Evolutionary conservation across 37 sponge, comb jelly and placozoan genomes (phyloP), one percentile per base, ranked within the genome.

Genomic region (Ianthella basta): DNA sequence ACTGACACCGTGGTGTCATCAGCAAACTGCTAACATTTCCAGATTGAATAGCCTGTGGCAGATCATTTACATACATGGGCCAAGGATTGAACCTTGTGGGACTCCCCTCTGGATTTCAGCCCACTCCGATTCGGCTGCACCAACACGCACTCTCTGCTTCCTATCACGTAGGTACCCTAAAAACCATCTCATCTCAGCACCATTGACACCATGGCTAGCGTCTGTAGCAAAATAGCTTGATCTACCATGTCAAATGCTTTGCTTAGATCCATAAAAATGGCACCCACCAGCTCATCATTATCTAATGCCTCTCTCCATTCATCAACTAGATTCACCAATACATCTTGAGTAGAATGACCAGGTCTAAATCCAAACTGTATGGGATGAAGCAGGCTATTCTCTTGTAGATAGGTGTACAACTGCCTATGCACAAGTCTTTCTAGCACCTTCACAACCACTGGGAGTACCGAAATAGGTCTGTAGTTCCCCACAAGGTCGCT

Each of bases 21-120:
- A 54, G 80, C 80, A 86, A 40, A 86, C 81, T 44, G 56, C 5
- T 53, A 60, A 61, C 23, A 41, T 16, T 8, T 27, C 68, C 6
- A 41, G 13, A 5, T 4, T 25, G 38, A 2, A 86, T 56, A 23
- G 54, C 59, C 37, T 37, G 6, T 8, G 81, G 81, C n/a, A 86
- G 50, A 80, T 86, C 69, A 41, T 86, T 86, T 37, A 80, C 80
- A 80, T 66, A 86, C 20, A 86, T 25, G 87, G 87, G 33, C 87
- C 87, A 18, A 86, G 63, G 20, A 86, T 63, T 0, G 80, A 79
- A 13, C 81, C 87, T 50, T 80, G 87, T 18, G 87, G 87, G 19
- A 86, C 87, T 33, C 86, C 86, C 40, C 39, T 61, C 19, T 38
- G 33, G 0, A 86, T 30, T 1, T 25, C 29, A 70, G 29, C 32